Conservation (phyloP, 2,113 vertebrate genomes). For the Podiceps cristatus region DNA sequence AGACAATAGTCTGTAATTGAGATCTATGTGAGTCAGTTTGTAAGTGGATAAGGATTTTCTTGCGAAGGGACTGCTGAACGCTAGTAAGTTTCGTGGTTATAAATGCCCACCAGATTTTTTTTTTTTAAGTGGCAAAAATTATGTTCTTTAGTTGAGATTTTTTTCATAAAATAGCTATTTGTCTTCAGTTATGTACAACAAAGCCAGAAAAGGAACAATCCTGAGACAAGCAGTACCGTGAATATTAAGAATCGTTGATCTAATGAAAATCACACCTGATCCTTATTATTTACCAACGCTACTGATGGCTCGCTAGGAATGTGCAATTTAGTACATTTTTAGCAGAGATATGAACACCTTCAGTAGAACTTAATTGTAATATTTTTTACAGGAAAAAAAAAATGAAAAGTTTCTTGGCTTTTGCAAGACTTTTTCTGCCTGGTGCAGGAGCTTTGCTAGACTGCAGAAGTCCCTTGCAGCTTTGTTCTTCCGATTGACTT, state of each 20-base stretch:
- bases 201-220: not conserved
- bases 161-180: not conserved
- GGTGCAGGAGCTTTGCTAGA: not conserved
- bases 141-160: not conserved
- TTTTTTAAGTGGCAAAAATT: not conserved
- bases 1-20: not conserved
- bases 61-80: not conserved
- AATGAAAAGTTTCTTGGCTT: not conserved
- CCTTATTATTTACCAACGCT: not conserved
- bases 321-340: not conserved
- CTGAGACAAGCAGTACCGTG: not conserved
- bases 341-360: not conserved
- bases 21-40: not conserved
- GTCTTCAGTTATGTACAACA: not conserved
- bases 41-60: not conserved
- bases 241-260: not conserved
- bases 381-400: not conserved
- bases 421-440: not conserved
- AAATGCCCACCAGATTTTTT: not conserved
- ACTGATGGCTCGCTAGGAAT: not conserved
- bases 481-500: not conserved
- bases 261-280: not conserved
- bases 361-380: not conserved
- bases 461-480: not conserved
- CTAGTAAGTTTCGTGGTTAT: not conserved